Conservation (phyloP, 92 coral and sea anemone species). For the Phymanthus crucifer region DNA sequence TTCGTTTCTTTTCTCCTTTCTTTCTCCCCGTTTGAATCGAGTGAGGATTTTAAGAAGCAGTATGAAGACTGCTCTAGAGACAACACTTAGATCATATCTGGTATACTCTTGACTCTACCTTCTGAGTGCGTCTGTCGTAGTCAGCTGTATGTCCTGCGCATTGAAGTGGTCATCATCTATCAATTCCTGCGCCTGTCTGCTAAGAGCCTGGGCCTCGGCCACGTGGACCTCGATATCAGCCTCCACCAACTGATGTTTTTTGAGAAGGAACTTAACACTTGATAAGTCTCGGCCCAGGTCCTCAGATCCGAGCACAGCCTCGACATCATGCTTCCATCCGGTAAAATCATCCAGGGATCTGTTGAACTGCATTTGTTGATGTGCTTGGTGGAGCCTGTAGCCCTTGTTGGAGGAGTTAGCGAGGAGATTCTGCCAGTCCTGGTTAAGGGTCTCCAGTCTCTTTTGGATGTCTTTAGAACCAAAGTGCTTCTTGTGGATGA, state of each 20-base stretch:
- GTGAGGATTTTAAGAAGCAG: too few relatives aligned
- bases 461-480: slow-evolving; percentile 72
- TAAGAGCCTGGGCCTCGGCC: slow-evolving; percentile 65
- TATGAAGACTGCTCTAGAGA: too few relatives aligned
- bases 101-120: too few relatives aligned
- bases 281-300: slow-evolving; percentile 86
- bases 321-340: slow-evolving; percentile 88
- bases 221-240: slow-evolving; percentile 75
- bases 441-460: slow-evolving; percentile 57
- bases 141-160: slow-evolving; percentile 62
- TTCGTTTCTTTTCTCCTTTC: too few relatives aligned
- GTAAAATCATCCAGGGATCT: slow-evolving; percentile 67
- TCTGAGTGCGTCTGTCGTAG: slow-evolving; percentile 46
- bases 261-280: slow-evolving; percentile 86
- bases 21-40: too few relatives aligned
- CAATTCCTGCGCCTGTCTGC: slow-evolving; percentile 68
- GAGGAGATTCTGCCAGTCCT: slow-evolving; percentile 71
- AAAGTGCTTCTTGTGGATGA: slow-evolving; percentile 68
- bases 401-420: slow-evolving; percentile 77
- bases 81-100: too few relatives aligned
- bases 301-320: slow-evolving; percentile 80
- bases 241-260: slow-evolving; percentile 83
- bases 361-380: slow-evolving; percentile 77
- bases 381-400: slow-evolving; percentile 77
- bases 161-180: slow-evolving; percentile 79